A percentile compares a stretch with the other conserved stretches of the same genome.
Conservation (phyloP, 2,797 vertebrate genomes). For the Rhadinocentrus ornatus region DNA sequence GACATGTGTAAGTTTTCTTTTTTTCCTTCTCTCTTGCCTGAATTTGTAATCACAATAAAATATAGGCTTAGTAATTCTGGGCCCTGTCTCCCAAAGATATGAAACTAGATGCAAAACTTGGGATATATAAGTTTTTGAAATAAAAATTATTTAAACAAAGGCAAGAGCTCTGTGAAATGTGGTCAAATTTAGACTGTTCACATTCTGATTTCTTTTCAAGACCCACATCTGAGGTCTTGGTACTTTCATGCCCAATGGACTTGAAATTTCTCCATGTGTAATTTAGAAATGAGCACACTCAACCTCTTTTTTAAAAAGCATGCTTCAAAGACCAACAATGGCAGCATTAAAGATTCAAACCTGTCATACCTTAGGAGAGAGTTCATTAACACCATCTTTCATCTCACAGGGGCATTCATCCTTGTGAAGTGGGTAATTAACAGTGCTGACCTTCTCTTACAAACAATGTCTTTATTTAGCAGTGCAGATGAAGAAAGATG, state of each 20-base stretch:
- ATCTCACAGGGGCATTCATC: slow-evolving; percentile 59
- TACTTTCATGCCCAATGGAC: slow-evolving; percentile 62
- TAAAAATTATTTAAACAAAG: slow-evolving; percentile 74
- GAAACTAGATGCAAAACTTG: slow-evolving; percentile 71
- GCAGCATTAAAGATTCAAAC: slow-evolving; percentile 64
- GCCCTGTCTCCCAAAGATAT: slow-evolving; percentile 76
- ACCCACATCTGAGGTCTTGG: slow-evolving; percentile 39
- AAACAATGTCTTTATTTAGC: slow-evolving; percentile 69
- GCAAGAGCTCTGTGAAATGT: slow-evolving; percentile 60
- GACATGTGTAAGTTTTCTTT: slow-evolving; percentile 33
- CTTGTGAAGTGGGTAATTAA: slow-evolving; percentile 71
- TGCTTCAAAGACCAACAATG: slow-evolving; percentile 62
- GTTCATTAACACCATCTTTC: slow-evolving; percentile 57
- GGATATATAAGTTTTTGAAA: slow-evolving; percentile 78
- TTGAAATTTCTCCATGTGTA: slow-evolving; percentile 43
- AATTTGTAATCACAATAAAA: slow-evolving; percentile 80
- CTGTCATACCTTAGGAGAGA: slow-evolving; percentile 46
- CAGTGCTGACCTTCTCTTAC: slow-evolving; percentile 64
- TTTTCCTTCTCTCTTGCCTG: slow-evolving; percentile 29
- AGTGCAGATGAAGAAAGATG: slow-evolving; percentile 47
- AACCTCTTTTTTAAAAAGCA: slow-evolving; percentile 50
- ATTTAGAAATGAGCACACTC: slow-evolving; percentile 50
- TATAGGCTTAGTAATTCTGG: slow-evolving; percentile 74
- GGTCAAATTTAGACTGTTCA: slow-evolving; percentile 65
- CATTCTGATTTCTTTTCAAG: slow-evolving; percentile 61